Conservation (phyloP, 2,797 vertebrate genomes). For the Premnoplex brunnescens region DNA sequence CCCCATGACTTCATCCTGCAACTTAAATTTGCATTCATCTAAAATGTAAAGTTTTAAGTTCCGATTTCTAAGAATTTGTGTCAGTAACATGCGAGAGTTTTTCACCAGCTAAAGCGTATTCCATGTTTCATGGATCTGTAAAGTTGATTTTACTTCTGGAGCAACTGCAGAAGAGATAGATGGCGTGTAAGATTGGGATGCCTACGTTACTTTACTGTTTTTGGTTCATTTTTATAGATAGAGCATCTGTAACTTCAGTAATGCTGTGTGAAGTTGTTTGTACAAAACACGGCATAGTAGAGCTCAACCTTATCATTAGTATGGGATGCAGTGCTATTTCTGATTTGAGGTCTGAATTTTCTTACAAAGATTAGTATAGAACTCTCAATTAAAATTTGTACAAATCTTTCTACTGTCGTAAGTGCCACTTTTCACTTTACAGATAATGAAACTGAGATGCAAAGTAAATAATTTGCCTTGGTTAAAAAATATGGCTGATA, state of each 20-base stretch:
- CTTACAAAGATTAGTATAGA: background rate
- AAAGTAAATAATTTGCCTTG: background rate
- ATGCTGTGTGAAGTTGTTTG: background rate
- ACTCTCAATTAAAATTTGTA: background rate
- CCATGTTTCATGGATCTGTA: background rate
- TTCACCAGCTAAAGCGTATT: background rate
- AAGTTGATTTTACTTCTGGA: background rate
- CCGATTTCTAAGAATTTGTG: background rate
- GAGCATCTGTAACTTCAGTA: background rate
- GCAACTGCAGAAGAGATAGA: background rate
- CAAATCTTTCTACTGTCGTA: background rate
- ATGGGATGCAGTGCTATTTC: background rate
- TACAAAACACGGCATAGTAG: background rate
- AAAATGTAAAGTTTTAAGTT: background rate
- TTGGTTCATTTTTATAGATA: background rate
- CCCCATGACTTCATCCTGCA: background rate
- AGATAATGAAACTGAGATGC: background rate
- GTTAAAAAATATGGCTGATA: background rate
- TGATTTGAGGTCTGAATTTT: background rate
- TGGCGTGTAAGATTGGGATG: background rate
- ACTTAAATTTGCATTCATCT: background rate
- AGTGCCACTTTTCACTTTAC: background rate
- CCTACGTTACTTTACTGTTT: background rate
- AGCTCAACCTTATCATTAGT: background rate
- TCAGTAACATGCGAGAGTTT: background rate